phyloP scores from a whole-genome alignment of 2,888 invertebrate species.

The Amphipoea lucens region DNA sequence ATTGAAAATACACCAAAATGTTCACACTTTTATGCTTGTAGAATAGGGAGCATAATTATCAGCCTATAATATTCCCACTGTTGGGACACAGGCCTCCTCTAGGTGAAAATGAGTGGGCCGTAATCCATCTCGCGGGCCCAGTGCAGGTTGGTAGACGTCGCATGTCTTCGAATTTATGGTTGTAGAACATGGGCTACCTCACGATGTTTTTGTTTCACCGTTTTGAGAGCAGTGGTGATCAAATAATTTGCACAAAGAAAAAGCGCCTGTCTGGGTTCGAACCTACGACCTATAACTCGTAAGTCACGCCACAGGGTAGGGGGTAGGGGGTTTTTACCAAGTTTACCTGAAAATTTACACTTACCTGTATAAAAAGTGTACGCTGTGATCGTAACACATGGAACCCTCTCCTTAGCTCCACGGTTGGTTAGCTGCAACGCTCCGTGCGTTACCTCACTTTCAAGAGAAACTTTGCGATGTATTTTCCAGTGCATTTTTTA shows the following conservation, averaged over 20 bases:
- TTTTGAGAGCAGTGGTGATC: not conserved
- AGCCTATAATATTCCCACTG: not conserved
- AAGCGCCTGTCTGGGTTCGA: not conserved
- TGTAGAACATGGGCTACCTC: not conserved
- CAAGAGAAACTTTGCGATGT: constrained; percentile 88
- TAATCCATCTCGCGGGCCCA: not conserved
- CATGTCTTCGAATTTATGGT: not conserved
- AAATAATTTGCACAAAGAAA: not conserved
- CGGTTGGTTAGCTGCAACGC: constrained; percentile 89
- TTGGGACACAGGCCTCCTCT: not conserved
- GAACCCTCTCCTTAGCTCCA: constrained; percentile 81
- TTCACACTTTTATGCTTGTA: not conserved
- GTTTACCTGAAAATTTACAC: not conserved
- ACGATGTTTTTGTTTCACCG: not conserved
- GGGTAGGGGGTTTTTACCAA: not conserved
- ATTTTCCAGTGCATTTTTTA: constrained; percentile 89
- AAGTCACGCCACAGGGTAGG: not conserved
- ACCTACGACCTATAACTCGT: not conserved
- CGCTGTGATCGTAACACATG: constrained; percentile 65
- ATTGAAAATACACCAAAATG: not conserved
- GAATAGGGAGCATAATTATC: not conserved
- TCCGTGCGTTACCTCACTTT: constrained; percentile 89
- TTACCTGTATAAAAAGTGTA: not conserved
- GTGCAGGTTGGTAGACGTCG: not conserved
- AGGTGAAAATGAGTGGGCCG: not conserved